Evolutionary conservation across 1,140 invertebrate species (phyloP), one percentile per base, ranked within the genome.

Genomic region (Pseudobourletiella spinata): DNA sequence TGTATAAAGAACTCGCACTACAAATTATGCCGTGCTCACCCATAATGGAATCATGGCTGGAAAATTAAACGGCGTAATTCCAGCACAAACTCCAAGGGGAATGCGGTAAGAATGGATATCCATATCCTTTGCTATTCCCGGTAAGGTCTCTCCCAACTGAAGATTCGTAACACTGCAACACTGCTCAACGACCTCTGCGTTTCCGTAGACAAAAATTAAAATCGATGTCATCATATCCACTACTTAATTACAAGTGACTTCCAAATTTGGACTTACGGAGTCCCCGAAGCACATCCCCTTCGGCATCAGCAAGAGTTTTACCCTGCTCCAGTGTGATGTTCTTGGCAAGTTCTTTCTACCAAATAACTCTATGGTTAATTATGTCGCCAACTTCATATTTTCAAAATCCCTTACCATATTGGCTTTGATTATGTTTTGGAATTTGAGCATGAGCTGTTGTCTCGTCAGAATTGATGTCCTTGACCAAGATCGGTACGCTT

Each of bases 1-100:
- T n/a, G n/a, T n/a, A n/a, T n/a, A n/a, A n/a, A n/a, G n/a, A n/a
- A n/a, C n/a, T n/a, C n/a, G n/a, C n/a, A n/a, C n/a, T n/a, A n/a
- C n/a, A n/a, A n/a, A n/a, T n/a, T n/a, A n/a, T n/a, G n/a, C n/a
- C 28, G 2, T 43, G 50, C 72, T 70, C 72, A 82, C 80, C 96
- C 97, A 99, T 1, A 99, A 79, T 0, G 97, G 97, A 72, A 99
- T 97, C 97, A 99, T 99, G 35, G 96, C 95, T 0, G 97, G 96
- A 76, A 99, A 99, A 77, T 95, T 95, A 73, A 94, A 94, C 0
- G 90, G 90, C 32, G 89, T 88, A 71, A 96, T 92, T 39, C 91
- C 92, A 66, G 87, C 88, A 59, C 87, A 81, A 14, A 67, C 65
- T 39, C 65, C 65, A 20, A 67, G 26, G 0, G 65, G 65, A 52